Percentiles rank a stretch among this genome's conserved stretches.
These are phyloP conservation scores for Zaprionus obscuricornis DNA, from an alignment of 2,888 invertebrate species.

Conservation along the genomic window DNA sequence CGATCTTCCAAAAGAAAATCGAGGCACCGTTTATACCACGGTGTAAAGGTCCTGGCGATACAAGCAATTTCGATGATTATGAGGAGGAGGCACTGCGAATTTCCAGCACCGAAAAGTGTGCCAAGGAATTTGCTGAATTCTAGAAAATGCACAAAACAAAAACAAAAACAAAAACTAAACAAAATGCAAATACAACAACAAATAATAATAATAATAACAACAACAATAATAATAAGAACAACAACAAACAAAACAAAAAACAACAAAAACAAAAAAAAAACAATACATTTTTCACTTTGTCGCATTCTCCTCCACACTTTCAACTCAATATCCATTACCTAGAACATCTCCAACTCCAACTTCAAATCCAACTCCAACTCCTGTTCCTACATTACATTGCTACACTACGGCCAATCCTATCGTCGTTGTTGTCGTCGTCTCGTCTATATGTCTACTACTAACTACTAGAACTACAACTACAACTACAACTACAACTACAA, in stretches of 20 bases:
- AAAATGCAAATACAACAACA: slow-evolving; percentile 9
- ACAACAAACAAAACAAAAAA: slow-evolving; percentile 17
- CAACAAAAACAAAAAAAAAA: slow-evolving; percentile 23
- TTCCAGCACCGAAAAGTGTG: slow-evolving; percentile 99
- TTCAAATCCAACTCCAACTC: too few relatives aligned
- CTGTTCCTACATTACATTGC: slow-evolving; percentile 15
- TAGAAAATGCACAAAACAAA: slow-evolving; percentile 83
- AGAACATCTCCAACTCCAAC: too few relatives aligned
- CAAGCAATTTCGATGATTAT: slow-evolving; percentile 99
- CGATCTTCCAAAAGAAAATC: slow-evolving; percentile 99
- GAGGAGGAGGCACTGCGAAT: slow-evolving; percentile 99
- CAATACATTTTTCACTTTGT: slow-evolving; percentile 7
- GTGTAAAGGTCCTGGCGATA: slow-evolving; percentile 99
- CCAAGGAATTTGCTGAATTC: slow-evolving; percentile 99
- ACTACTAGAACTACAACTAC: slow-evolving; percentile 55
- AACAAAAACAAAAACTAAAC: slow-evolving; percentile 5
- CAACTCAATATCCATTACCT: background rate
- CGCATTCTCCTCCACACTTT: slow-evolving; percentile 44
- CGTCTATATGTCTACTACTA: slow-evolving; percentile 74
- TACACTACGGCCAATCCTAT: slow-evolving; percentile 40
- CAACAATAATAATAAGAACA: slow-evolving; percentile 2
- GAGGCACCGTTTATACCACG: slow-evolving; percentile 99
- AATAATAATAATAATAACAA: slow-evolving; percentile 14
- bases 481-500: slow-evolving; percentile 39
- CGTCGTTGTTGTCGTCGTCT: slow-evolving; percentile 73